phyloP scores from a whole-genome alignment of 2,113 vertebrate species.

The Acrocephalus arundinaceus region DNA sequence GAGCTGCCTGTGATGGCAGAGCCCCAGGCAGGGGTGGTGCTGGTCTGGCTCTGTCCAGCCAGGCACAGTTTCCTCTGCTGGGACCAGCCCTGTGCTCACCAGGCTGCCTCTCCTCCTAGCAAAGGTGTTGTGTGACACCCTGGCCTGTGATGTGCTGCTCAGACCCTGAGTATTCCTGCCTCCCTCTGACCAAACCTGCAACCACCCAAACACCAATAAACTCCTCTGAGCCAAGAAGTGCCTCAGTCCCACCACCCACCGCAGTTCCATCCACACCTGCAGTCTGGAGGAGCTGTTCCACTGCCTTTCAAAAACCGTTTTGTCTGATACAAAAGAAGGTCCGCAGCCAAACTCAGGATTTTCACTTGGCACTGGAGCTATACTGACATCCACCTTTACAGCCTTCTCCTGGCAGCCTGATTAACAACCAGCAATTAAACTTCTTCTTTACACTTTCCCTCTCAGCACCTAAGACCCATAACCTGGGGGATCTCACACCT shows the following conservation, averaged over 20 bases:
- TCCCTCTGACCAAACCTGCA: background rate
- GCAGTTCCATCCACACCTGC: background rate
- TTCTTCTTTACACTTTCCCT: background rate
- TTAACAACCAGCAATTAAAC: background rate
- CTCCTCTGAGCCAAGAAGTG: background rate
- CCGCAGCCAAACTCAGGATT: background rate
- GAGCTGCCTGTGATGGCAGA: background rate
- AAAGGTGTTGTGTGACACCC: background rate
- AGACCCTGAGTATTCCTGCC: background rate
- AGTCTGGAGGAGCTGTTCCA: background rate
- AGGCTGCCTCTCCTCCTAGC: background rate
- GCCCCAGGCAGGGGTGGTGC: background rate
- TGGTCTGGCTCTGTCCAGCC: background rate
- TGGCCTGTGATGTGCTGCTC: background rate
- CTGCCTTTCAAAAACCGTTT: background rate
- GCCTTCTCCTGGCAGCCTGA: background rate
- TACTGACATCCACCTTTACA: background rate
- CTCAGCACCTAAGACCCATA: background rate
- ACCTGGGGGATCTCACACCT: background rate
- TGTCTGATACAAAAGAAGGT: background rate
- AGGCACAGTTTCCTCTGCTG: background rate
- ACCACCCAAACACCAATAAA: rapidly evolving
- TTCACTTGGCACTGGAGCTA: background rate
- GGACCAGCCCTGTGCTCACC: background rate
- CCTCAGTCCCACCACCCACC: background rate